These are phyloP conservation scores for Ptilorrhoa leucosticta DNA, from an alignment of 2,113 vertebrate species.

Conservation along the genomic window DNA sequence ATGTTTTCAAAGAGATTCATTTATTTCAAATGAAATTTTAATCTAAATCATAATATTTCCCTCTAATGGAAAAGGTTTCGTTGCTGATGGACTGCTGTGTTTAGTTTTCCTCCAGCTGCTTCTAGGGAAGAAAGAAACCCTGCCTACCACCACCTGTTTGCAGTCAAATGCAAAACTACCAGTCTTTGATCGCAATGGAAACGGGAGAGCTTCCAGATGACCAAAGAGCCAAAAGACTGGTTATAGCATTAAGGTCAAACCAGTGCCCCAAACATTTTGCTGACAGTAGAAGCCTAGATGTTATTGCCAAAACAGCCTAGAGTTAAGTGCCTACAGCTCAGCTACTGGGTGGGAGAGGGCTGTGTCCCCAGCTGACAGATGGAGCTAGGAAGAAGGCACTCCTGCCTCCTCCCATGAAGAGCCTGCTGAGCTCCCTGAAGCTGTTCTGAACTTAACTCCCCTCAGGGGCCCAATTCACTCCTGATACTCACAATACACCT, in stretches of 20 bases:
- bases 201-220: neutral
- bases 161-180: neutral
- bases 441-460: neutral
- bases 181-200: neutral
- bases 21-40: constrained; percentile 24
- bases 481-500: neutral
- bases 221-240: neutral
- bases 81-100: neutral
- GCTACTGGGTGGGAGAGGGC: neutral
- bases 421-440: neutral
- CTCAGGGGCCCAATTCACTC: neutral
- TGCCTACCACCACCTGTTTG: neutral
- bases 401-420: neutral
- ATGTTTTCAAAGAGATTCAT: neutral
- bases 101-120: neutral
- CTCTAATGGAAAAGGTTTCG: neutral
- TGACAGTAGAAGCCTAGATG: neutral
- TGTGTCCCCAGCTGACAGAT: neutral
- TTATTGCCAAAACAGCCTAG: neutral
- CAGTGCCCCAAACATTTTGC: neutral
- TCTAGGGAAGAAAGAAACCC: neutral
- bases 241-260: neutral
- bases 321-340: neutral
- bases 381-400: neutral
- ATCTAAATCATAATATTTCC: neutral